phyloP scores from a whole-genome alignment of 1,140 invertebrate genomes.

The Stegodyphus mimosarum region DNA sequence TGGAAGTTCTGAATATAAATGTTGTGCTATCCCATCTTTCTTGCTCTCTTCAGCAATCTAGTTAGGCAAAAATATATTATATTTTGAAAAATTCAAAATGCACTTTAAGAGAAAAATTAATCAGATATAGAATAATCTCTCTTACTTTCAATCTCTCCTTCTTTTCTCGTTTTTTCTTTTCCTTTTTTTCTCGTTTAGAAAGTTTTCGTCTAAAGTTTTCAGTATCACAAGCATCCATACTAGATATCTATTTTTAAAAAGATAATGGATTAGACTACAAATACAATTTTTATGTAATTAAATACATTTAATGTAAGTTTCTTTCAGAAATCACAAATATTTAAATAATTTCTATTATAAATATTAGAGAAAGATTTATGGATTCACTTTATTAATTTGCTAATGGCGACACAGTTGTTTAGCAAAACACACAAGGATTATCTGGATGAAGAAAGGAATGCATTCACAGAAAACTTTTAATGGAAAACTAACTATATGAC shows the following conservation, averaged over 20 bases:
- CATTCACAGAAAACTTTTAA: no score
- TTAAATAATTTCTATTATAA: no score
- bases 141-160: conserved; percentile 82
- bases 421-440: no score
- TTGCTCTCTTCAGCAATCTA: conserved; percentile 68
- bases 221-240: conserved; percentile 58
- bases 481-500: no score
- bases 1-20: conserved; percentile 94
- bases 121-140: neutral
- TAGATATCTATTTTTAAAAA: conserved; percentile 28
- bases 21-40: conserved; percentile 80
- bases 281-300: no score
- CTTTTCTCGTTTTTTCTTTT: conserved; percentile 97
- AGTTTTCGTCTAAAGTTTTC: conserved; percentile 86
- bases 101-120: neutral
- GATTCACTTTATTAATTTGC: no score
- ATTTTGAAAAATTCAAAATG: neutral
- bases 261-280: no score
- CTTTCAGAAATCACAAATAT: neutral
- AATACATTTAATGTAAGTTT: neutral
- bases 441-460: no score
- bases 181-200: conserved; percentile 98
- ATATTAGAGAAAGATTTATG: no score
- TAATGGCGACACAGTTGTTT: no score
- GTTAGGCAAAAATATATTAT: no score